phyloP scores from a whole-genome alignment of 92 coral and sea anemone species.

The Parazoanthus atlanticus region DNA sequence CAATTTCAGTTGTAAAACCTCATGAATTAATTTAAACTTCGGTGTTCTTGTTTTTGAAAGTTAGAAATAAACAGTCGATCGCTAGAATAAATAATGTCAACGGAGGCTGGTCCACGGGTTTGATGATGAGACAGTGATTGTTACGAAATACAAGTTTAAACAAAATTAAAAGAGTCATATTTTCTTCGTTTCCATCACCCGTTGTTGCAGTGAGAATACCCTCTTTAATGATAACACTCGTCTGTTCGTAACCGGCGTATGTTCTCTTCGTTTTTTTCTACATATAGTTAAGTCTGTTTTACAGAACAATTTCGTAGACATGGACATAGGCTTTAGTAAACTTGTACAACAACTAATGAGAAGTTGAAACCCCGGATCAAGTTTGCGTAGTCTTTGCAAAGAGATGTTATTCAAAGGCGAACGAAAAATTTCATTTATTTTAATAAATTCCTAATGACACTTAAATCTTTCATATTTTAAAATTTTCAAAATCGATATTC shows the following conservation, averaged over 20 bases:
- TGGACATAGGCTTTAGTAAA: no score
- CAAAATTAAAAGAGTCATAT: neutral
- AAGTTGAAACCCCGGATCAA: neutral
- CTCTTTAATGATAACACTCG: neutral
- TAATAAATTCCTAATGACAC: neutral
- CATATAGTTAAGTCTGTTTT: no score
- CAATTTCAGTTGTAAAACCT: slow-evolving; percentile 20
- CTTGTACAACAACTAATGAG: no score
- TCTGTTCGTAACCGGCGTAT: neutral
- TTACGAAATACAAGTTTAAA: neutral
- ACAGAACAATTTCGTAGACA: no score
- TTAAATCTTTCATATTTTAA: neutral
- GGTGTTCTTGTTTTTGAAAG: neutral
- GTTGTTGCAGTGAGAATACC: neutral
- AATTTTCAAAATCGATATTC: neutral
- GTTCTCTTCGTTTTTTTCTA: neutral
- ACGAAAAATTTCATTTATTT: neutral
- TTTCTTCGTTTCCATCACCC: neutral
- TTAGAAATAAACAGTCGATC: neutral
- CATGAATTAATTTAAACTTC: slow-evolving; percentile 29
- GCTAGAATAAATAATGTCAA: neutral
- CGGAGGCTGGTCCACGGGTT: neutral
- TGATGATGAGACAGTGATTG: neutral
- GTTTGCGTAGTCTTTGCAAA: neutral
- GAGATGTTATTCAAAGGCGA: neutral